Evolutionary conservation across 2,888 invertebrate species (phyloP), one percentile per base, ranked within the genome.

Genomic region (Tineola bisselliella): DNA sequence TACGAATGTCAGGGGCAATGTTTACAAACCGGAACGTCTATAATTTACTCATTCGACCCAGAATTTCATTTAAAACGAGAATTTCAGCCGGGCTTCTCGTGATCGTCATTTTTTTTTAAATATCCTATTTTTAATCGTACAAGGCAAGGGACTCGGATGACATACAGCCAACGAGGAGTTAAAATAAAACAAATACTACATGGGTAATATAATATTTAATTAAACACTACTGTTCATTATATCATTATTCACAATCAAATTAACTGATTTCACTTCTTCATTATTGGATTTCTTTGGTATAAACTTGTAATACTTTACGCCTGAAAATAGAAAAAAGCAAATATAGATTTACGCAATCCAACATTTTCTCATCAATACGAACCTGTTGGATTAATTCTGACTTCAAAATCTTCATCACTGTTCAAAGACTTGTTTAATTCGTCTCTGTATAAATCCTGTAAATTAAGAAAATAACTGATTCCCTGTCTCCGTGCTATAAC

Each of bases 301-400:
- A 56, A 84, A 82, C 64, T 81, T 84, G 70, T 77, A 84, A 66
- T 87, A 81, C 69, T 81, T 79, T 31, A 81, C 77, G 64, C 83
- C 84, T 84, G 75, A 54, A 72, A 70, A 48, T 25, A 25, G 6
- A 25, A 25, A n/a, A n/a, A n/a, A n/a, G n/a, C n/a, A n/a, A n/a
- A n/a, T n/a, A n/a, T n/a, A n/a, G n/a, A n/a, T n/a, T n/a, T n/a
- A n/a, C n/a, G n/a, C n/a, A n/a, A n/a, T n/a, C n/a, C n/a, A n/a
- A 25, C 25, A 25, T 25, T 25, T 25, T 25, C 11, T n/a, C n/a
- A 43, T 5, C 13, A 43, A 43, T 48, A 48, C 70, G 63, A 66
- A 88, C 89, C 89, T 70, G 88, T 79, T 38, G 89, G 89, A 67
- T 89, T 89, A 1, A 90, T 81, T 63, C 88, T 75, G 8, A 88